Evolutionary conservation across 2,113 vertebrate species (phyloP).

Genomic region (Rhegmatorhina hoffmannsi): DNA sequence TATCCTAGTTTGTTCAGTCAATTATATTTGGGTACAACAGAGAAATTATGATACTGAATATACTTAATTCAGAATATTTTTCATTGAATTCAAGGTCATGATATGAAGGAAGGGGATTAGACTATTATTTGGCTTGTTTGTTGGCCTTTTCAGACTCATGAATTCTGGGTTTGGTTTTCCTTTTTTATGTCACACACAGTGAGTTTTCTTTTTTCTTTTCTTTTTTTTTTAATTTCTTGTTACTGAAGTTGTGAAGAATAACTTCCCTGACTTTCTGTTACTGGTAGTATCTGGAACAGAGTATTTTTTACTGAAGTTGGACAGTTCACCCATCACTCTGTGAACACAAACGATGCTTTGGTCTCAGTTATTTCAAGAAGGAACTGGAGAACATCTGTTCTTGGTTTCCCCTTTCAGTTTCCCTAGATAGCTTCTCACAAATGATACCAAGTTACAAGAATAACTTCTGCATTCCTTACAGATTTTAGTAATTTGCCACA

Average conservation of each 20-base stretch:
- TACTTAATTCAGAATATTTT: not conserved
- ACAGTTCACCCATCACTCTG: not conserved
- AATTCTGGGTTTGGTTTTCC: not conserved
- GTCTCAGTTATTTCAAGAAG: not conserved
- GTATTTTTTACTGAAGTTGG: not conserved
- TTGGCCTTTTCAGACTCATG: not conserved
- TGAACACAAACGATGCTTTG: not conserved
- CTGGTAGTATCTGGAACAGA: not conserved
- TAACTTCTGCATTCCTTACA: not conserved
- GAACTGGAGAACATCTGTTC: not conserved
- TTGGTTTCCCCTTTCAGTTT: not conserved
- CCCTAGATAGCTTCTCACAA: not conserved
- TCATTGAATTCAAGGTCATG: not conserved
- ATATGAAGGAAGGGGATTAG: not conserved
- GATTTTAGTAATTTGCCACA: not conserved
- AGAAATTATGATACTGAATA: not conserved
- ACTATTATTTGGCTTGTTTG: not conserved
- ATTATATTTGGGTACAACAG: not conserved
- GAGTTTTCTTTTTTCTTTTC: not conserved
- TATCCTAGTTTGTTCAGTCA: not conserved
- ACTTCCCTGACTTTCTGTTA: not conserved
- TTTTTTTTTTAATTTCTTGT: not conserved
- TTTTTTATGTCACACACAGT: not conserved
- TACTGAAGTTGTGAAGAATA: not conserved
- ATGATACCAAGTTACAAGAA: not conserved